These are phyloP conservation scores for Chrysomela aeneicollis DNA, from an alignment of 2,888 invertebrate genomes.

Conservation along the genomic window DNA sequence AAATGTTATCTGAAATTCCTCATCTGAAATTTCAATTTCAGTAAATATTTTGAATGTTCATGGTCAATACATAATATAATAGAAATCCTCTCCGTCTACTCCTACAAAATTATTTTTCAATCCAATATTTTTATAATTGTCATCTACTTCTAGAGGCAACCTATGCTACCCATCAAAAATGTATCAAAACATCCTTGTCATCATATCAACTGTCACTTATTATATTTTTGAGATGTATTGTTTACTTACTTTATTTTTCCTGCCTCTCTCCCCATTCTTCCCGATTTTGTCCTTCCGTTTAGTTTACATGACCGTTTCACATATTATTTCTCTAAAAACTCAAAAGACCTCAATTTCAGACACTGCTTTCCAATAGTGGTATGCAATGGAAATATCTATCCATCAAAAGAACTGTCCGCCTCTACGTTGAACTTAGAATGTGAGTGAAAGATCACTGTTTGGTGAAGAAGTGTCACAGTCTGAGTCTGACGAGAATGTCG, in stretches of 20 bases:
- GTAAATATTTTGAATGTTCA: too few species aligned
- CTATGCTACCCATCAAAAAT: conserved; percentile 39
- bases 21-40: too few species aligned
- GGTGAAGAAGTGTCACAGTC: conserved; percentile 11
- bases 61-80: too few species aligned
- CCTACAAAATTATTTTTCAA: too few species aligned
- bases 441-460: neutral
- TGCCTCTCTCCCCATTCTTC: conserved; percentile 43
- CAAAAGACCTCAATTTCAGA: conserved; percentile 14
- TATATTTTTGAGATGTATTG: conserved; percentile 43
- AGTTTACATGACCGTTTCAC: conserved; percentile 46
- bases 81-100: too few species aligned
- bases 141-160: conserved; percentile 21
- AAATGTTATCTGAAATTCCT: too few species aligned
- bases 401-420: conserved; percentile 57
- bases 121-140: conserved; percentile 13
- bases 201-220: conserved; percentile 50
- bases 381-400: conserved; percentile 32
- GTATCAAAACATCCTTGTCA: conserved; percentile 47
- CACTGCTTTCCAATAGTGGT: conserved; percentile 30
- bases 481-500: conserved; percentile 24
- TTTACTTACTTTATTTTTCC: conserved; percentile 51
- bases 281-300: conserved; percentile 60
- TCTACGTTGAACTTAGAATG: conserved; percentile 45
- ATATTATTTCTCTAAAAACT: conserved; percentile 22